Evolutionary conservation across 2,888 invertebrate genomes (phyloP), one percentile per base, ranked within the genome.

Genomic region (Aelia acuminata): DNA sequence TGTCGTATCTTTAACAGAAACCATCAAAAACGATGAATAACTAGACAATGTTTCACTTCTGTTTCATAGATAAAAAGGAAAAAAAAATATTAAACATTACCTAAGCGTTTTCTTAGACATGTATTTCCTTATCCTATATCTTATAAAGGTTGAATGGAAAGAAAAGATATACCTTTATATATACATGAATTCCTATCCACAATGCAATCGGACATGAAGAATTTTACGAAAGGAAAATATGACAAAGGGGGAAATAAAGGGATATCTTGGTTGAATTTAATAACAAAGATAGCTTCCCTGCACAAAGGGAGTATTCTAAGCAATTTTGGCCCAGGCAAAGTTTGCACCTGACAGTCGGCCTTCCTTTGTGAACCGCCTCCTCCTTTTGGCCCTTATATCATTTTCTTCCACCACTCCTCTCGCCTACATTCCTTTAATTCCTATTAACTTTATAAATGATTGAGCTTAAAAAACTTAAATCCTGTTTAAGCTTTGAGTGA

Each of bases 301-400:
- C 80, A 80, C 43, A 80, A 47, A 80, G 80, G 43, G 80, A n/a
- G n/a, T 43, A 80, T 80, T 80, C 80, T 80, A 80, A 80, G 39
- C 43, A 43, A 39, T 80, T 80, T 80, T n/a, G 31, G 80, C 11
- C 15, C 31, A 35, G 80, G 80, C 43, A 43, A 80, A 80, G 80
- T 80, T 80, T 80, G 80, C 43, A 39, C 80, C 39, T 80, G 80
- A 80, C 80, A 80, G 80, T 47, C n/a, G n/a, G 43, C 4, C 43
- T 47, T 43, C 80, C 80, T 80, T 47, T 80, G 80, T 80, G 43
- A 22, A 22, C 1, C 43, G 3, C n/a, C 80, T 80, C 43, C 80
- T 80, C 43, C 80, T 43, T 43, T 47, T 80, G 80, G 7, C 22
- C 22, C 35, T 80, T 80, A 43, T 70, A 70, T 70, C 63, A 70